phyloP scores from a whole-genome alignment of 2,888 invertebrate species.

The Thumatha senex region DNA sequence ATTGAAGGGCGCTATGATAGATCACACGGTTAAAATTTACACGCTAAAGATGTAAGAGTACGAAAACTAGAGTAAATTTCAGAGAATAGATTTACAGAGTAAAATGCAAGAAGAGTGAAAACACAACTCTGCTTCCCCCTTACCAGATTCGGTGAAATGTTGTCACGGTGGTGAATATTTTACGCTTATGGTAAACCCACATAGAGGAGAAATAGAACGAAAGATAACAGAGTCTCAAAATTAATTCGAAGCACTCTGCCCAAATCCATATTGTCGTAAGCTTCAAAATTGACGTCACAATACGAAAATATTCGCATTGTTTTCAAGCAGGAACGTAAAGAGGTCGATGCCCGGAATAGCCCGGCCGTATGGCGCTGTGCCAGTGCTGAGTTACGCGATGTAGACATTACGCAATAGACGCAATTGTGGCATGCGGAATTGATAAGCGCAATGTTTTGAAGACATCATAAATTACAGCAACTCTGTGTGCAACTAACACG shows the following conservation, averaged over 20 bases:
- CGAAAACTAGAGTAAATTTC: too few relatives aligned
- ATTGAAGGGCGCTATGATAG: too few relatives aligned
- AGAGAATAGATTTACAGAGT: too few relatives aligned
- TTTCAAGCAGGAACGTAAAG: constrained; percentile 47
- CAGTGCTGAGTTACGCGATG: constrained; percentile 60
- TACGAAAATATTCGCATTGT: constrained; percentile 56
- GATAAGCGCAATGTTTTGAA: constrained; percentile 2
- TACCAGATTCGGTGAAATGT: too few relatives aligned
- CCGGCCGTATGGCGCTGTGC: constrained; percentile 56
- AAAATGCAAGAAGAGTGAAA: too few relatives aligned
- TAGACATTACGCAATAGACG: constrained; percentile 51
- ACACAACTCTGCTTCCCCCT: too few relatives aligned
- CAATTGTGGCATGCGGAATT: constrained; percentile 37
- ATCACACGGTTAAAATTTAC: too few relatives aligned
- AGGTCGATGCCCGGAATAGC: constrained; percentile 68
- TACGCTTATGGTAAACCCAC: too few relatives aligned
- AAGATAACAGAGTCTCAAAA: too few relatives aligned
- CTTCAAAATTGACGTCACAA: constrained; percentile 2
- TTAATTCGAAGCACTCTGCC: background rate
- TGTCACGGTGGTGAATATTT: too few relatives aligned
- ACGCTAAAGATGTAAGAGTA: too few relatives aligned
- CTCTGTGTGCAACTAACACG: background rate
- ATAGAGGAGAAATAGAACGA: too few relatives aligned
- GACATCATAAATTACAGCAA: background rate
- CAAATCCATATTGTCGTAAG: background rate